A percentile compares a stretch with the other conserved stretches of the same genome.
Evolutionary conservation across 1,140 invertebrate species (phyloP).

Genomic region (Thaumatotibia leucotreta): DNA sequence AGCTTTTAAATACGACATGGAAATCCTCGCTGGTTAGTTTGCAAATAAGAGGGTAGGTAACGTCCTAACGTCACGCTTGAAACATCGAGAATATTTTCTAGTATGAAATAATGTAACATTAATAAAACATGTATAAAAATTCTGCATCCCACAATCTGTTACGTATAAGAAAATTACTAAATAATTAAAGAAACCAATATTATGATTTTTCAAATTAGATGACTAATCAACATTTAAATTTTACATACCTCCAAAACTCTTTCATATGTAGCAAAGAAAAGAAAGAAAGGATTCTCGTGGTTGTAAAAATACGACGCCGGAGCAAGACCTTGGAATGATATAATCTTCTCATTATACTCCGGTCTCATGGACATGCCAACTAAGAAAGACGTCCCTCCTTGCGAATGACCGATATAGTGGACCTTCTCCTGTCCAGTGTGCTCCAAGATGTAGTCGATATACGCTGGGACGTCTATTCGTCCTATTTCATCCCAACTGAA

Average conservation of each 20-base stretch:
- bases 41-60: too few relatives aligned
- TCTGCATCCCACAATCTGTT: too few relatives aligned
- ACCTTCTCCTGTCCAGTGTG: constrained; percentile 65
- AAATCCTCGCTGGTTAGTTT: too few relatives aligned
- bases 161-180: too few relatives aligned
- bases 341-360: constrained; percentile 78
- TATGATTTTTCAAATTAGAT: background rate
- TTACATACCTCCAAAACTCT: constrained; percentile 30
- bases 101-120: too few relatives aligned
- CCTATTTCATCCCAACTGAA: constrained; percentile 80
- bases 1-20: too few relatives aligned
- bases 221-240: background rate
- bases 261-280: constrained; percentile 23
- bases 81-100: too few relatives aligned
- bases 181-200: too few relatives aligned
- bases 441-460: constrained; percentile 79
- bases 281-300: constrained; percentile 49
- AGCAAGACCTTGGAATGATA: constrained; percentile 78
- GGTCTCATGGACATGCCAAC: constrained; percentile 78
- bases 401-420: constrained; percentile 69
- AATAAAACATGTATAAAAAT: too few relatives aligned
- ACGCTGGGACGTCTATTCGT: constrained; percentile 79
- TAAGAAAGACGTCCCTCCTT: constrained; percentile 79
- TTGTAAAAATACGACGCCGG: constrained; percentile 75
- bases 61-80: too few relatives aligned